Evolutionary conservation across 30 jellyfish, hydroid and myxozoan genomes (phyloP).

Genomic region (Chrysaora quinquecirrha): DNA sequence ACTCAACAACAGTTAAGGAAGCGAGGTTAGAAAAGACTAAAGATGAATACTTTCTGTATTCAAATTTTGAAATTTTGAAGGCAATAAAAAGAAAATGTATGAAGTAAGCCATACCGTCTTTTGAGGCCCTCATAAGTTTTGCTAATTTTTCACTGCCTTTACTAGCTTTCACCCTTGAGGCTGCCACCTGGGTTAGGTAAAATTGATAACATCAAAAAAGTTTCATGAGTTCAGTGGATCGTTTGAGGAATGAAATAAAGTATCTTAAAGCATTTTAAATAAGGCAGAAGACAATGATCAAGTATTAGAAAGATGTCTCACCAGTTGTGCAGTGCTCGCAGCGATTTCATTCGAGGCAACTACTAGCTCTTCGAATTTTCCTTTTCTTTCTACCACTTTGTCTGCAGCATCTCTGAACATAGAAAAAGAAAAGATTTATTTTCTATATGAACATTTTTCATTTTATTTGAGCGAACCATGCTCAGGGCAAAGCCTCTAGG

Average conservation of each 20-base stretch:
- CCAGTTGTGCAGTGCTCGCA: conserved; percentile 99
- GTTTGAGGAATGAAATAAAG: too few species aligned
- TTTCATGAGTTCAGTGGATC: too few species aligned
- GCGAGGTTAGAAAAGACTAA: neutral
- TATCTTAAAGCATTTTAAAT: too few species aligned
- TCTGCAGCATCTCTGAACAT: conserved; percentile 99
- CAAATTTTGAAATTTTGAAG: neutral
- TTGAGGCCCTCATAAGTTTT: conserved; percentile 89
- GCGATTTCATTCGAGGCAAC: conserved; percentile 98
- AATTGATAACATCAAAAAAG: too few species aligned
- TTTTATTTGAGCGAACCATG: too few species aligned
- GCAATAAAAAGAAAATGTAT: neutral
- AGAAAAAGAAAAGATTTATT: too few species aligned
- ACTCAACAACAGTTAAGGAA: neutral
- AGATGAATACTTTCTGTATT: too few species aligned
- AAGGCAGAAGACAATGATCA: too few species aligned
- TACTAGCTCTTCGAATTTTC: conserved; percentile 92
- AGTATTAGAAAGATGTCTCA: too few species aligned
- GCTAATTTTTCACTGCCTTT: conserved; percentile 77
- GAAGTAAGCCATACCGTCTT: conserved; percentile 66
- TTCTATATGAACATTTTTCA: too few species aligned
- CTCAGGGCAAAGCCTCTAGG: too few species aligned
- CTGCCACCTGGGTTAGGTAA: conserved; percentile 99
- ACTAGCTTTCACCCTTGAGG: conserved; percentile 95
- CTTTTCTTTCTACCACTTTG: conserved; percentile 93